phyloP scores from a whole-genome alignment of 2,888 invertebrate genomes.

The Sacculina carcini region DNA sequence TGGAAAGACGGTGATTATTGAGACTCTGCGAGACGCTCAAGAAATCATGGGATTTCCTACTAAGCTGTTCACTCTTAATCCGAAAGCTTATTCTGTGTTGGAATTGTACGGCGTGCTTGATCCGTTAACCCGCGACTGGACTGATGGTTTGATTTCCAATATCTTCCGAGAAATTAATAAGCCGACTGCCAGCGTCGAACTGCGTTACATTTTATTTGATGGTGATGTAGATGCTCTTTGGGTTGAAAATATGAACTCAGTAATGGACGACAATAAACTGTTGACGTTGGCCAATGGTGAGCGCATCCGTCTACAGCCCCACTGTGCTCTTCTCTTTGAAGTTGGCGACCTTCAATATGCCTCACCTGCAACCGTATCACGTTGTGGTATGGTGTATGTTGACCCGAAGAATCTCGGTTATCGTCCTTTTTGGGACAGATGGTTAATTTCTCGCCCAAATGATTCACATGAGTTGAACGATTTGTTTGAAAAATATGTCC shows the following conservation, averaged over 20 bases:
- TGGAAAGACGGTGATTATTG: conserved; percentile 63
- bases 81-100: conserved; percentile 67
- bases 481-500: conserved; percentile 48
- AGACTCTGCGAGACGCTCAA: conserved; percentile 50
- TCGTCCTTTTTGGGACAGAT: conserved; percentile 60
- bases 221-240: conserved; percentile 82
- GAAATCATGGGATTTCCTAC: conserved; percentile 44
- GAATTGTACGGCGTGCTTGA: conserved; percentile 71
- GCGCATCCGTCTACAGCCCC: conserved; percentile 48
- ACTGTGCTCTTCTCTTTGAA: conserved; percentile 64
- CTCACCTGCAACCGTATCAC: conserved; percentile 72
- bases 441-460: conserved; percentile 30
- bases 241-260: conserved; percentile 93
- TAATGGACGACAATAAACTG: conserved; percentile 81
- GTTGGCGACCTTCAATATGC: conserved; percentile 67
- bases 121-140: conserved; percentile 67
- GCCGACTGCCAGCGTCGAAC: conserved; percentile 40
- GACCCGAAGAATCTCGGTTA: conserved; percentile 74
- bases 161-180: conserved; percentile 76
- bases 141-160: conserved; percentile 64
- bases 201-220: conserved; percentile 63
- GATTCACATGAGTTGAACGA: conserved; percentile 24
- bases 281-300: conserved; percentile 74
- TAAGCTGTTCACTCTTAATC: conserved; percentile 54
- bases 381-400: conserved; percentile 81